Conservation (phyloP, 2,113 vertebrate genomes). For the Xiphophorus hellerii region DNA sequence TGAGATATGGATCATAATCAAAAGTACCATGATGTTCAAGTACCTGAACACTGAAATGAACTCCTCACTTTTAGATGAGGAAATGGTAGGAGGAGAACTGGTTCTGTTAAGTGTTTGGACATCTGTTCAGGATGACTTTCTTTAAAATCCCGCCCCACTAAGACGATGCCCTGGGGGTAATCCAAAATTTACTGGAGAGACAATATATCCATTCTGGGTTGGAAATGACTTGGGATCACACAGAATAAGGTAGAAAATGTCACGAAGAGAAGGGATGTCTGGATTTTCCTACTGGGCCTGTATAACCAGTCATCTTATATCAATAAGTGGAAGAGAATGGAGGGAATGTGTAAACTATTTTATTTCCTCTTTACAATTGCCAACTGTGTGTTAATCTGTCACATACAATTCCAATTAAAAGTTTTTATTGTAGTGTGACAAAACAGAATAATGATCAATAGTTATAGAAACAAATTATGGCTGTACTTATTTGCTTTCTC, state of each 20-base stretch:
- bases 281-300: not conserved
- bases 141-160: not conserved
- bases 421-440: not conserved
- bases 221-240: no score
- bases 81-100: not conserved
- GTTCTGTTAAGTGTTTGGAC: not conserved
- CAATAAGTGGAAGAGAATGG: not conserved
- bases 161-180: not conserved
- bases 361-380: not conserved
- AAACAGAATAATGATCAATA: not conserved
- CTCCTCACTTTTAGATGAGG: not conserved
- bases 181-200: not conserved
- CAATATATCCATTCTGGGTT: not conserved
- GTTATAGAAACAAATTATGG: not conserved
- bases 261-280: not conserved
- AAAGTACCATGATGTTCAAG: not conserved
- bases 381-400: not conserved
- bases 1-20: not conserved
- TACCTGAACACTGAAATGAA: not conserved
- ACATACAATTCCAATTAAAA: not conserved
- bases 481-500: conserved; percentile 21
- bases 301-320: not conserved
- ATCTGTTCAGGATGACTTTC: not conserved
- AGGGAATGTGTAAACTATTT: not conserved
- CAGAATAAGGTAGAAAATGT: no score